phyloP scores from a whole-genome alignment of 2,797 vertebrate species.

The Semotilus atromaculatus region DNA sequence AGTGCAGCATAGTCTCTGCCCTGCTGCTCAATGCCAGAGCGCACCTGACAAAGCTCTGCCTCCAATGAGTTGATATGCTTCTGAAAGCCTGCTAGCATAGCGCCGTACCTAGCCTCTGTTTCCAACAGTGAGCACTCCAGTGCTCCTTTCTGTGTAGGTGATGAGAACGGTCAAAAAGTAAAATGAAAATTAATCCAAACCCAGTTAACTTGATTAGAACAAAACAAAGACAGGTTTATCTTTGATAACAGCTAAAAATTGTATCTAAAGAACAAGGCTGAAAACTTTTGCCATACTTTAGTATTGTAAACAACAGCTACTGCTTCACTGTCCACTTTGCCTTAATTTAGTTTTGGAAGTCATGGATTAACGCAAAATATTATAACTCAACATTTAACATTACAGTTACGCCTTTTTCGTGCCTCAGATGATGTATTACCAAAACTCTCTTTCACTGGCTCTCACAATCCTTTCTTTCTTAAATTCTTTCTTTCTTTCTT shows the following conservation, averaged over 20 bases:
- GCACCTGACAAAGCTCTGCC: constrained; percentile 76
- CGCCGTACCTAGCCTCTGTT: constrained; percentile 84
- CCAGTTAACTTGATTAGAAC: background rate
- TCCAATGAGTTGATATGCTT: constrained; percentile 82
- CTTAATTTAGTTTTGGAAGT: background rate
- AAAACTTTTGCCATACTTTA: background rate
- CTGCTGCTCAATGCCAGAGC: constrained; percentile 80
- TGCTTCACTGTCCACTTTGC: background rate
- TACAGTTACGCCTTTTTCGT: background rate
- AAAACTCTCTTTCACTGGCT: background rate
- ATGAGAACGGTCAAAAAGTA: background rate
- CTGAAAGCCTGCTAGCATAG: constrained; percentile 81
- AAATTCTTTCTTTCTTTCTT: background rate
- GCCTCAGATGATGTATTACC: constrained; percentile 19
- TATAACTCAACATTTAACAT: background rate
- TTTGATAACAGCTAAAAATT: background rate
- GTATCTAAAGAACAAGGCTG: background rate
- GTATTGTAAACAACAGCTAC: background rate
- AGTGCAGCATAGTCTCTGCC: constrained; percentile 80
- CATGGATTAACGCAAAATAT: background rate
- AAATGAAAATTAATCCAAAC: background rate
- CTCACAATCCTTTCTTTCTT: background rate
- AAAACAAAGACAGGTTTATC: background rate
- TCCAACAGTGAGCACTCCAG: constrained; percentile 87
- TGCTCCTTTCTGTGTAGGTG: constrained; percentile 81